A percentile compares a stretch with the other conserved stretches of the same genome.
Conservation (phyloP, 2,888 invertebrate species). For the Oasisia sp. region DNA sequence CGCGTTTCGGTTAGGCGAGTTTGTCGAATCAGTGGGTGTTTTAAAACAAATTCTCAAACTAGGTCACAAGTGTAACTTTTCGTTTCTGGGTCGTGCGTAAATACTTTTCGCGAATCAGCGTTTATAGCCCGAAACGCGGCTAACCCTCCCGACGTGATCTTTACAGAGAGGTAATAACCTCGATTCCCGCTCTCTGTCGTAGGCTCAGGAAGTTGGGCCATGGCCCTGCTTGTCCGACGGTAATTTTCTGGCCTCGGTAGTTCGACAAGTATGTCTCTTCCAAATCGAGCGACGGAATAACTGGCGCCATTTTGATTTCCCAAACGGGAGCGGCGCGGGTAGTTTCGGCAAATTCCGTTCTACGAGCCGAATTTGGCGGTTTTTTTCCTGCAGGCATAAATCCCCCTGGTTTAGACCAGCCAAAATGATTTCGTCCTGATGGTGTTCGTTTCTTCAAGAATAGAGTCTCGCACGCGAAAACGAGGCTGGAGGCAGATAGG, state of each 20-base stretch:
- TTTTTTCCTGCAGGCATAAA: neutral
- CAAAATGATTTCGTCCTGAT: no score
- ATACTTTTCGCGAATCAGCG: neutral
- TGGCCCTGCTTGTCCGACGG: neutral
- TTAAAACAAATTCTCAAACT: neutral
- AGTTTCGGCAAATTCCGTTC: neutral
- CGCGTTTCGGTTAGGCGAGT: neutral
- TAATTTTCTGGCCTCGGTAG: neutral
- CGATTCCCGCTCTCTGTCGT: neutral
- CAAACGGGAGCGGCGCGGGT: neutral
- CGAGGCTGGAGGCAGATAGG: no score
- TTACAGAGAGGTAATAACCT: neutral
- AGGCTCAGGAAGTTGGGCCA: neutral
- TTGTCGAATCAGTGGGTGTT: neutral
- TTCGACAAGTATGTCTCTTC: neutral
- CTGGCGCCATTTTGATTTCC: conserved; percentile 1
- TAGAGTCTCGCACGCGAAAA: no score
- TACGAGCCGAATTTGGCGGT: neutral
- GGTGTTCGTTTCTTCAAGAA: no score
- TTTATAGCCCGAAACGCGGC: neutral
- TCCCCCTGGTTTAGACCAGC: no score
- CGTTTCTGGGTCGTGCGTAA: neutral
- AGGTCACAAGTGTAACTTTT: neutral
- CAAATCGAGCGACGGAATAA: neutral
- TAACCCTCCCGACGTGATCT: neutral